These are phyloP conservation scores for western clawed frog (Xenopus tropicalis) DNA, from an alignment of 2,113 vertebrate genomes.

Conservation along the genomic window DNA sequence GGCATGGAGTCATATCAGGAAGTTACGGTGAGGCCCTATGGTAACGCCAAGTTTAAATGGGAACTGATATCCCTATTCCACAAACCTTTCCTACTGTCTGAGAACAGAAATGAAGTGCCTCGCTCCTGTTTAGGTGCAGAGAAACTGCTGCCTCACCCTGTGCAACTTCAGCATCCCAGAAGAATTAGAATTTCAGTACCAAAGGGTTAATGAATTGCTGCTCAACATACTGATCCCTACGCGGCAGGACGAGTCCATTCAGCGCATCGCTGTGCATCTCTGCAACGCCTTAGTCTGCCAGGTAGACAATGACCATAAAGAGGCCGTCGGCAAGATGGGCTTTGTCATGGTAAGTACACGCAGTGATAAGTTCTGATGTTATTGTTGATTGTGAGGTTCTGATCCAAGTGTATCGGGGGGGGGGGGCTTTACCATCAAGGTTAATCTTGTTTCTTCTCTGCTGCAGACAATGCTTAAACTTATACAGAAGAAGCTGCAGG, in stretches of 20 bases:
- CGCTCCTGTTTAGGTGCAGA: conserved; percentile 76
- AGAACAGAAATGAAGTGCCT: not conserved
- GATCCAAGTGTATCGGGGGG: too few species aligned
- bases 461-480: conserved; percentile 92
- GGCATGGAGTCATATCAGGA: conserved; percentile 99
- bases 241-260: conserved; percentile 94
- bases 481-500: conserved; percentile 92
- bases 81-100: too few species aligned
- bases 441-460: not conserved
- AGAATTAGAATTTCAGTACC: conserved; percentile 96
- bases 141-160: conserved; percentile 94
- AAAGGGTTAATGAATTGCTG: conserved; percentile 87
- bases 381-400: too few species aligned
- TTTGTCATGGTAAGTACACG: conserved; percentile 85
- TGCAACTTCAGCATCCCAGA: conserved; percentile 98
- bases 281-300: conserved; percentile 96
- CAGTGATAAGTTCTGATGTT: not conserved
- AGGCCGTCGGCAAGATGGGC: conserved; percentile 97
- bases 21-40: conserved; percentile 81
- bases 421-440: too few species aligned
- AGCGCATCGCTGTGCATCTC: conserved; percentile 94
- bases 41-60: not conserved
- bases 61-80: not conserved
- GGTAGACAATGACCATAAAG: conserved; percentile 98
- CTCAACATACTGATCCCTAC: conserved; percentile 90